Conservation (phyloP, 2,888 invertebrate genomes). For the Macroteleia sp. region DNA sequence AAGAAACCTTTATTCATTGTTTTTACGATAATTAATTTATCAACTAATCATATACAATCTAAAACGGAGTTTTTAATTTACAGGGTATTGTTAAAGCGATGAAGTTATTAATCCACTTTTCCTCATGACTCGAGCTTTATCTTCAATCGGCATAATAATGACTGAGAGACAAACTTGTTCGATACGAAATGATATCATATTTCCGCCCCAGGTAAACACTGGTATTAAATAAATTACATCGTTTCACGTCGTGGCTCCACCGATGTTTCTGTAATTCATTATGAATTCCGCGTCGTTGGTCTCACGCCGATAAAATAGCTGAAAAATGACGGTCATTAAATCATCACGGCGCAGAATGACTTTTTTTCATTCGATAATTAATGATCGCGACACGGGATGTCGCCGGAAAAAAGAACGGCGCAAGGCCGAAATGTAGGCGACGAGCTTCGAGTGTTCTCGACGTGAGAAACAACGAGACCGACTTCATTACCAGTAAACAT, state of each 20-base stretch:
- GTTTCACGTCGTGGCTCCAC: slow-evolving; percentile 55
- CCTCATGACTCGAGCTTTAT: slow-evolving; percentile 49
- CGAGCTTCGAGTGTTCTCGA: slow-evolving; percentile 13
- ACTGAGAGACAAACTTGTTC: slow-evolving; percentile 50
- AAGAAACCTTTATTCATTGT: background rate
- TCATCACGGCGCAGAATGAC: slow-evolving; percentile 39
- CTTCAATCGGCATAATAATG: slow-evolving; percentile 59
- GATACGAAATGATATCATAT: slow-evolving; percentile 63
- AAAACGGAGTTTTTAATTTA: slow-evolving; percentile 16
- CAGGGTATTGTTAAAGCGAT: slow-evolving; percentile 31
- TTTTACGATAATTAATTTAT: slow-evolving; percentile 15
- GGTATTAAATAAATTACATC: slow-evolving; percentile 63
- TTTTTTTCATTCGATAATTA: slow-evolving; percentile 52
- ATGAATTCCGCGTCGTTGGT: slow-evolving; percentile 45
- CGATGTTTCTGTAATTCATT: slow-evolving; percentile 61
- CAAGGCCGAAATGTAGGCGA: slow-evolving; percentile 50
- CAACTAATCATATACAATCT: background rate
- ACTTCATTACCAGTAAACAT: slow-evolving; percentile 46
- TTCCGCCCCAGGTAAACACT: slow-evolving; percentile 58
- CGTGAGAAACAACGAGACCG: slow-evolving; percentile 56
- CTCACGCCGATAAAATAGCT: slow-evolving; percentile 61
- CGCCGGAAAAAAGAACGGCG: slow-evolving; percentile 19
- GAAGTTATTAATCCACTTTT: slow-evolving; percentile 61
- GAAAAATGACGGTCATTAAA: slow-evolving; percentile 60
- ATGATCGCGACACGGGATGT: slow-evolving; percentile 57